A percentile compares a stretch with the other conserved stretches of the same genome.
These are phyloP conservation scores for Leptogaster cylindrica DNA, from an alignment of 2,888 invertebrate genomes.

Conservation along the genomic window DNA sequence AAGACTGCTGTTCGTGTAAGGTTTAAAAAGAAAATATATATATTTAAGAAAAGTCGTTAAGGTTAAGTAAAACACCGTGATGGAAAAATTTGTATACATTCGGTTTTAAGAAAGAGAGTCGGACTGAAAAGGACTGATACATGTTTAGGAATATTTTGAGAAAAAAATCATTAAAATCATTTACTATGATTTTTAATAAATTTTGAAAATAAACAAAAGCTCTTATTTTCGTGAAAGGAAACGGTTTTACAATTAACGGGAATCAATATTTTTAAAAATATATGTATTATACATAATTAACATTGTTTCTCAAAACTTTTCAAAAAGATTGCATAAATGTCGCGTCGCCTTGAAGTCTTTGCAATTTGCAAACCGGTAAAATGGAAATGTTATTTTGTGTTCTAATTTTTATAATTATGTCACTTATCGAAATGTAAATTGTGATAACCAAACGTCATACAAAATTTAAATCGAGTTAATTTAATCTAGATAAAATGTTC, in stretches of 20 bases:
- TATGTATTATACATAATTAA: no score
- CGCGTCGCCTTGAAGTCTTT: no score
- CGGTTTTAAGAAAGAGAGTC: constrained; percentile 3
- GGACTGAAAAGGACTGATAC: constrained; percentile 25
- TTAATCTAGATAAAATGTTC: constrained; percentile 1
- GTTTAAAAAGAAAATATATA: constrained; percentile 25
- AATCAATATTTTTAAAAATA: no score
- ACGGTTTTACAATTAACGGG: no score
- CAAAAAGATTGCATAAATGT: no score
- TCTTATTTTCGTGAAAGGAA: no score
- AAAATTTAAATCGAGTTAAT: background rate
- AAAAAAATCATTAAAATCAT: no score
- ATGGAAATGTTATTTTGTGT: no score
- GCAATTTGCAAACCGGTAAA: no score
- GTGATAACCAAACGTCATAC: background rate
- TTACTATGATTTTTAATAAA: background rate
- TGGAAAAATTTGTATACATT: constrained; percentile 29
- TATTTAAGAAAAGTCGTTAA: constrained; percentile 23
- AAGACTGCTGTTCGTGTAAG: constrained; percentile 38
- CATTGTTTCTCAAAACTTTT: no score
- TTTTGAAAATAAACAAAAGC: background rate
- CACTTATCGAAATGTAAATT: background rate
- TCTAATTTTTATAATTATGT: background rate
- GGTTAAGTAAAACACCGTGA: constrained; percentile 16
- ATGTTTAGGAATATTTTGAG: constrained; percentile 20